Base-by-base conservation (phyloP, 2,113 vertebrate genomes). In the Myrmophylax atrothorax region DNA sequence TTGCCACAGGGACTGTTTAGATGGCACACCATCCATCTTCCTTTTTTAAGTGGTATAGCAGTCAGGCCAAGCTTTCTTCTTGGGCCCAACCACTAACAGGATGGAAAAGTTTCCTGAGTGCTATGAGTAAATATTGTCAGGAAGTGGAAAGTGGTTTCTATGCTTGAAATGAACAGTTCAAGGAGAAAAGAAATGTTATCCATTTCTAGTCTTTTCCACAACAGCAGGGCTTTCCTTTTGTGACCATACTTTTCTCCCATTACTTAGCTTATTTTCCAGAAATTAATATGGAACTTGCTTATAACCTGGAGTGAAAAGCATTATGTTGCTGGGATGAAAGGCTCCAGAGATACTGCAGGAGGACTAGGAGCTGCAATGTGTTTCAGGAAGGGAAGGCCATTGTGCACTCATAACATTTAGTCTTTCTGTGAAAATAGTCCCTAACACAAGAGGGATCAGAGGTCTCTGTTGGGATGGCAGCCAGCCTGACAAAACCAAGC, bases 371-470 rank as follows among this genome's bases (percentile, higher is more conserved):
- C 37, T 84, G 16, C 35, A 52, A 1, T 14, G 20, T 18, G 3
- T 56, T 78, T 62, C 75, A 37, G 16, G 29, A 84, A 95, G 38
- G 69, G 29, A 66, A 58, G 17, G 25, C 50, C 22, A 40, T 28
- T 0, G 0, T 6, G 5, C 14, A 78, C 24, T 74, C n/a, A 9
- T 7, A 25, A 70, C 2, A 9, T 38, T 42, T 53, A 35, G 10
- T 17, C 18, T 37, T 80, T 33, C 64, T 56, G 78, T 49, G 37
- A 74, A 53, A 84, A 84, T 0, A 76, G 31, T 19, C 26, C 35
- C 37, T 69, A n/a, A 47, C 6, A 13, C 12, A 6, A 74, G 31
- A 44, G 69, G 12, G 31, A 70, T 49, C 40, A 84, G 50, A 77
- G 37, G 14, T 66, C 56, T 70, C 19, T 28, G 55, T 55, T 42